These are phyloP conservation scores for Stichodactyla helianthus DNA, from an alignment of 64 coral and sea anemone species.

Conservation along the genomic window DNA sequence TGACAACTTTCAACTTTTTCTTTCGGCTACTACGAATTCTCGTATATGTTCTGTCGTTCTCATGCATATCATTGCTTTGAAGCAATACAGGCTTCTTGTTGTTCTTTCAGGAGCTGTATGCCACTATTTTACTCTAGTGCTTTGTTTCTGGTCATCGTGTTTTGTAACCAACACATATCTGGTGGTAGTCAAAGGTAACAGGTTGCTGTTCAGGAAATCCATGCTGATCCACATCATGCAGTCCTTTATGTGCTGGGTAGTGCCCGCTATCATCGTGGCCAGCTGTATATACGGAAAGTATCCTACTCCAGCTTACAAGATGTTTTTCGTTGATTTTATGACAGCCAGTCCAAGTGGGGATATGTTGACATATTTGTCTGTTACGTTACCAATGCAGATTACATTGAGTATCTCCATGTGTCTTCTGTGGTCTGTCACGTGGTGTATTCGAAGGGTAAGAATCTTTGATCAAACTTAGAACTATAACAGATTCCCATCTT, in stretches of 20 bases:
- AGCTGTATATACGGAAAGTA: conserved; percentile 45
- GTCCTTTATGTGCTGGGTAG: conserved; percentile 61
- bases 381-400: conserved; percentile 81
- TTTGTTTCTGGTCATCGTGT: conserved; percentile 83
- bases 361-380: conserved; percentile 50
- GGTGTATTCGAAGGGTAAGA: conserved; percentile 79
- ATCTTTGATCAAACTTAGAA: background rate
- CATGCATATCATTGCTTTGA: no score
- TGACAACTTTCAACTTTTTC: no score
- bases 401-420: conserved; percentile 68
- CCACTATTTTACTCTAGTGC: conserved; percentile 78
- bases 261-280: conserved; percentile 78
- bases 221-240: conserved; percentile 55
- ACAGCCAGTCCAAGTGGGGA: conserved; percentile 30
- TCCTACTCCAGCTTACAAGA: conserved; percentile 63
- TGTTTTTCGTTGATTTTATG: conserved; percentile 67
- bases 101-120: conserved; percentile 52
- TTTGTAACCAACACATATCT: conserved; percentile 83
- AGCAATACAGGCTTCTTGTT: background rate
- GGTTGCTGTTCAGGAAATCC: conserved; percentile 45
- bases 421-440: conserved; percentile 81
- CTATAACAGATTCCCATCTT: no score
- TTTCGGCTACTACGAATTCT: no score
- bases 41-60: no score
- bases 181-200: conserved; percentile 62